A percentile compares a stretch with the other conserved stretches of the same genome.
These are phyloP conservation scores for Bombycilla garrulus DNA, from an alignment of 2,113 vertebrate genomes.

Conservation along the genomic window DNA sequence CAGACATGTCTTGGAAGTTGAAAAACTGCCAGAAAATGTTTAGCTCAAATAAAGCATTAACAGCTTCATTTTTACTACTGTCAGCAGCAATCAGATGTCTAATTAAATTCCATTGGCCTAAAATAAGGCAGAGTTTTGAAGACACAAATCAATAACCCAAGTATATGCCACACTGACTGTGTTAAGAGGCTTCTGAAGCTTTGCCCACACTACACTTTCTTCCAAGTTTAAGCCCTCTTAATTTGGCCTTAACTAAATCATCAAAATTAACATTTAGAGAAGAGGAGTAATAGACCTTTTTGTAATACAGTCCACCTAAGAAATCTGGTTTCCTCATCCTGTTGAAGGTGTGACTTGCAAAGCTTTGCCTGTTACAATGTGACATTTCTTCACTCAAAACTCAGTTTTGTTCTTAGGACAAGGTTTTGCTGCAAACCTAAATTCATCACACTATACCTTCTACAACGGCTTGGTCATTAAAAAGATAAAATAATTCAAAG, in stretches of 20 bases:
- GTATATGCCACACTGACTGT: neutral
- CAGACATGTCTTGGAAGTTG: constrained; percentile 55
- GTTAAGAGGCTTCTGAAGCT: neutral
- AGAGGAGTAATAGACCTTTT: neutral
- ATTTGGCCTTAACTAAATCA: neutral
- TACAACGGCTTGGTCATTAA: neutral
- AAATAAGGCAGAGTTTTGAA: constrained; percentile 47
- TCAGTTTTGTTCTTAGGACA: neutral
- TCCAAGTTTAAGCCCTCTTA: neutral
- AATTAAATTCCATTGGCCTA: constrained; percentile 57
- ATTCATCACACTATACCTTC: neutral
- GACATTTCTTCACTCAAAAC: neutral
- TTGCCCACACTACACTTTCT: neutral
- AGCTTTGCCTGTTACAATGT: neutral
- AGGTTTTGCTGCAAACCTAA: neutral
- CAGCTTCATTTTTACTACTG: constrained; percentile 56
- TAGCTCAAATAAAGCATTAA: constrained; percentile 60
- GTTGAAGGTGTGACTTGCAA: neutral
- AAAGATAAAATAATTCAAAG: neutral
- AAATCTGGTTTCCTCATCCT: neutral
- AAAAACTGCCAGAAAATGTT: constrained; percentile 44
- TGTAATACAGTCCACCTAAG: neutral
- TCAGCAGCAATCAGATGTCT: constrained; percentile 54
- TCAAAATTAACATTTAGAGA: neutral
- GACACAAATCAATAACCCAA: constrained; percentile 33